Base-by-base conservation (phyloP, 2,113 vertebrate species). In the Amazona vittata region DNA sequence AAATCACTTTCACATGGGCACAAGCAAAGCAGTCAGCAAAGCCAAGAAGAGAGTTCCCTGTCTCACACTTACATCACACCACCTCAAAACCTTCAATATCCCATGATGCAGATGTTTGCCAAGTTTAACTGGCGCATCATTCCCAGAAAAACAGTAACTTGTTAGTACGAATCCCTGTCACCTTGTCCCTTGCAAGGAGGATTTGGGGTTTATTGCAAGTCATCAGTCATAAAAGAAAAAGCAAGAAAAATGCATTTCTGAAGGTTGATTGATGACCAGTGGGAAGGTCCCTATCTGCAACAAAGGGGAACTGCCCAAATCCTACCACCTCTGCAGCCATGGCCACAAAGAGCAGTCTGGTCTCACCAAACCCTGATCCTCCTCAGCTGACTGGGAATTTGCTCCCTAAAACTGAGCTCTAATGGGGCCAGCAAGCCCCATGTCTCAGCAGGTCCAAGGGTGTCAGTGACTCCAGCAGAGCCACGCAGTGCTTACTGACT, bases 401-500 rank as follows among this genome's bases (percentile, higher is more conserved):
- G 9, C 44, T 35, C 64, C 43, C 29, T 41, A 43, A 25, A 65
- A 47, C 0, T 4, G 33, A 86, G 29, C 44, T 46, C 35, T 7
- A 9, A 41, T 0, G 2, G 46, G 39, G 59, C 11, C 39, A 76
- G 37, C 46, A 76, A 83, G 15, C 35, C 31, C 20, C 55, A 53
- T 49, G 12, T 73, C 70, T 16, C 63, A 15, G 46, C 37, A 21
- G 15, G 8, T 26, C 43, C 63, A 37, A 29, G 33, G 25, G 52
- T 62, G 22, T 17, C 59, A 26, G 29, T 0, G 0, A 76, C 62
- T 57, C 80, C 7, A 3, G 37, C 19, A 5, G 16, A 6, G 62
- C 21, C 63, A 8, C 3, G 0, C 0, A 0, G 55, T 50, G 49
- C 16, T 35, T 3, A 0, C 15, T 12, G 24, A n/a, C 62, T 24